Conservation (phyloP, 2,113 vertebrate genomes). For the Ondatra zibethicus region DNA sequence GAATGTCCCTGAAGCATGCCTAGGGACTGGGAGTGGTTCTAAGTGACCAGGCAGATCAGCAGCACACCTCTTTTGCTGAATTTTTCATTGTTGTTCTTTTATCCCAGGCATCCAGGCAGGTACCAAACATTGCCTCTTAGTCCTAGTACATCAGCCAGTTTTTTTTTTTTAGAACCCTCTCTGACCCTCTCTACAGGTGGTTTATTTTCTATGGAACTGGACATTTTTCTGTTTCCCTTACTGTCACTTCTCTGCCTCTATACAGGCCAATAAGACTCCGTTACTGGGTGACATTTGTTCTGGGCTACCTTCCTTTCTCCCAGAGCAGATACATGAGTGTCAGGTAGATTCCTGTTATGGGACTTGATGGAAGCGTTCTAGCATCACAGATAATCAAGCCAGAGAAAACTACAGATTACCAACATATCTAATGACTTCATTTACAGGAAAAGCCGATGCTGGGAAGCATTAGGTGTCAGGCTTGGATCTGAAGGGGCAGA, state of each 20-base stretch:
- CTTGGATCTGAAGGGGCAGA: background rate
- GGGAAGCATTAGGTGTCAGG: background rate
- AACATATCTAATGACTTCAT: background rate
- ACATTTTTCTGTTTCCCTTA: background rate
- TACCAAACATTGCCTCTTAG: background rate
- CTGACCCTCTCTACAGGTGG: background rate
- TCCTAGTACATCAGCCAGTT: background rate
- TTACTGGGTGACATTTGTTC: background rate
- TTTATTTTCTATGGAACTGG: background rate
- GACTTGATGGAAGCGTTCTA: background rate
- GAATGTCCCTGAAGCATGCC: background rate
- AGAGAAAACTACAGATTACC: background rate
- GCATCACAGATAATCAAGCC: background rate
- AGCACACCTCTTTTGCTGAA: background rate
- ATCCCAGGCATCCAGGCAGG: background rate
- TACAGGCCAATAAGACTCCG: background rate
- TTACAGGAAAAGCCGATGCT: background rate
- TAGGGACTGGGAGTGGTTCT: background rate
- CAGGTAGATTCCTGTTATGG: background rate
- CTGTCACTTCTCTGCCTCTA: background rate
- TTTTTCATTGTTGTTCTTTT: background rate
- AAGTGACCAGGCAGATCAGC: background rate
- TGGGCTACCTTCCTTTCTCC: background rate
- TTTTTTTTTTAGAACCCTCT: background rate
- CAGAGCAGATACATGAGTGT: background rate